These are phyloP conservation scores for Zelostemma sp. DNA, from an alignment of 1,140 invertebrate species.

Conservation along the genomic window DNA sequence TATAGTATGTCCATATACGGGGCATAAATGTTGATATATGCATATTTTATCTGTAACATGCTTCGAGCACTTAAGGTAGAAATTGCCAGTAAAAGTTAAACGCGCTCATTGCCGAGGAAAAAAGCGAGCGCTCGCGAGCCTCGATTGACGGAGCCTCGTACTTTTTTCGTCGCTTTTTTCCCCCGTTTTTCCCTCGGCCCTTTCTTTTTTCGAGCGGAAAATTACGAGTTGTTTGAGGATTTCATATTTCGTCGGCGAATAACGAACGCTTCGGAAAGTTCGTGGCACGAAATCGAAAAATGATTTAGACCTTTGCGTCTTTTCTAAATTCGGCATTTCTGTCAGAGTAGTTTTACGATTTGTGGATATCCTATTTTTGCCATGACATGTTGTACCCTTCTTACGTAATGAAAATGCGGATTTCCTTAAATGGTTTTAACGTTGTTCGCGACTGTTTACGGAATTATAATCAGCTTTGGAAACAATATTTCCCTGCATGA, in stretches of 20 bases:
- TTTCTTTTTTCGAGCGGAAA: neutral
- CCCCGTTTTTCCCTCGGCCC: neutral
- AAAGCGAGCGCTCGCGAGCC: neutral
- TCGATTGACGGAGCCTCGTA: neutral
- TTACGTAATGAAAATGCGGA: too few relatives aligned
- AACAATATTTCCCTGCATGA: neutral
- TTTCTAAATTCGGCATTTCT: too few relatives aligned
- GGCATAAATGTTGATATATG: conserved; percentile 47
- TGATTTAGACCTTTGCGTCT: too few relatives aligned
- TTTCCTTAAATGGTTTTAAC: neutral
- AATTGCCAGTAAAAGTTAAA: conserved; percentile 26
- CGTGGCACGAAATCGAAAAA: too few relatives aligned
- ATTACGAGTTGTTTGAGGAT: too few relatives aligned
- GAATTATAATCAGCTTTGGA: neutral
- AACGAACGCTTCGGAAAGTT: too few relatives aligned
- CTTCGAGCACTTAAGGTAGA: conserved; percentile 26
- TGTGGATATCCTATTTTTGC: too few relatives aligned
- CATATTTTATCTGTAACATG: conserved; percentile 47
- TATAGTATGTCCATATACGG: conserved; percentile 46
- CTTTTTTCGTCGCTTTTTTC: conserved; percentile 2
- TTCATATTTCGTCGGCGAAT: neutral
- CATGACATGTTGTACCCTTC: too few relatives aligned
- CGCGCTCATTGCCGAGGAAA: conserved; percentile 20
- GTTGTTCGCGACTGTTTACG: neutral
- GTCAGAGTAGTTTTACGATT: too few relatives aligned